Evolutionary conservation across 2,113 vertebrate species (phyloP).

Genomic region (Trematocara stigmaticum): DNA sequence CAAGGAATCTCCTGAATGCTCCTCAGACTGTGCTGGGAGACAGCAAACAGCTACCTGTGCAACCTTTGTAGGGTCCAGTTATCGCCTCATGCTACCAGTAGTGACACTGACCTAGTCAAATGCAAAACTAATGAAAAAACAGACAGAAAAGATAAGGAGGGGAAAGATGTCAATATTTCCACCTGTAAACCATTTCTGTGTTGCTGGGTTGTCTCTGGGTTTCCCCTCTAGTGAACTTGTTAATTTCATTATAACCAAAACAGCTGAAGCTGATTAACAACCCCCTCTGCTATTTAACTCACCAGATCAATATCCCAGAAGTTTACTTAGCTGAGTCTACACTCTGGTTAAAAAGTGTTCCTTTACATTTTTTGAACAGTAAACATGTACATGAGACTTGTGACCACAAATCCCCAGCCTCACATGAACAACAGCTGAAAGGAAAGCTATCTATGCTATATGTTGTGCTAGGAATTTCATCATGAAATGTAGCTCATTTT

Average conservation of each 20-base stretch:
- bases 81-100: neutral
- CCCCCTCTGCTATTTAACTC: neutral
- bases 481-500: neutral
- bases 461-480: neutral
- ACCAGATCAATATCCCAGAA: neutral
- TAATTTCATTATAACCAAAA: neutral
- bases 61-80: neutral
- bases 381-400: neutral
- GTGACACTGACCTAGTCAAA: neutral
- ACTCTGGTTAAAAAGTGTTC: neutral
- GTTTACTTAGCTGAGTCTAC: neutral
- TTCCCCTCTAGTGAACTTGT: neutral
- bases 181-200: neutral
- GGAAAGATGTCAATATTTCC: neutral
- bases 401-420: neutral
- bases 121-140: neutral
- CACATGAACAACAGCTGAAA: neutral
- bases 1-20: neutral
- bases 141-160: neutral
- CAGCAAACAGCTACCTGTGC: neutral
- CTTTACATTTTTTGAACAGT: neutral
- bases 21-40: neutral
- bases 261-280: neutral
- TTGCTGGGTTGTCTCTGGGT: neutral
- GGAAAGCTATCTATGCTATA: neutral